phyloP scores from a whole-genome alignment of 2,888 invertebrate genomes.

The Monoplex corrugatus region DNA sequence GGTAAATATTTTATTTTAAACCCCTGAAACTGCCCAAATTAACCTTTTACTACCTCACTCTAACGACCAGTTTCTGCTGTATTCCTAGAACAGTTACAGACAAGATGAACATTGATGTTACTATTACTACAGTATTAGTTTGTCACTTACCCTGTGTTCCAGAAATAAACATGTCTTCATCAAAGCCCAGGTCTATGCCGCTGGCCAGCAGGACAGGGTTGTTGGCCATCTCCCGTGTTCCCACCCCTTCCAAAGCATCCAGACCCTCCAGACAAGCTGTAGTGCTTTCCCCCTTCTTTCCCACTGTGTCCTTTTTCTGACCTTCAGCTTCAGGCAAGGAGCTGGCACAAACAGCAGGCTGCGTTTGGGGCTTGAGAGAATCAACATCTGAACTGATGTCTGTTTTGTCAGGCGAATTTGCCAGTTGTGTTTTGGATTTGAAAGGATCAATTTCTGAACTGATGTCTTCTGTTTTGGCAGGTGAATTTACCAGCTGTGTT shows the following conservation, averaged over 20 bases:
- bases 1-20: too few species aligned
- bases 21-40: too few species aligned
- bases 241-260: not conserved
- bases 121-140: too few species aligned
- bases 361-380: slow-evolving; percentile 12
- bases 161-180: slow-evolving; percentile 61
- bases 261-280: not conserved
- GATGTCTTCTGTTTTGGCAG: slow-evolving; percentile 46
- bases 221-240: not conserved
- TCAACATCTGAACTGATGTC: not conserved
- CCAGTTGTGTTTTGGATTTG: slow-evolving; percentile 46
- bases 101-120: not conserved
- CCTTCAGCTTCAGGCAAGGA: not conserved
- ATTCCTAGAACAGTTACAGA: too few species aligned
- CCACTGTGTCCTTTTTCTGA: not conserved
- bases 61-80: too few species aligned
- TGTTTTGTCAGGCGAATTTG: slow-evolving; percentile 46
- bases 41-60: too few species aligned
- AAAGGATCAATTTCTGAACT: slow-evolving; percentile 61
- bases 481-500: slow-evolving; percentile 52
- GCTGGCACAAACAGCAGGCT: not conserved
- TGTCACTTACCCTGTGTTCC: slow-evolving; percentile 60
- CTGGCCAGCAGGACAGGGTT: slow-evolving; percentile 48
- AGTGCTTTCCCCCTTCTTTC: not conserved
- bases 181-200: slow-evolving; percentile 48